These are phyloP conservation scores for Chamaea fasciata DNA, from an alignment of 2,113 vertebrate species.

Conservation along the genomic window DNA sequence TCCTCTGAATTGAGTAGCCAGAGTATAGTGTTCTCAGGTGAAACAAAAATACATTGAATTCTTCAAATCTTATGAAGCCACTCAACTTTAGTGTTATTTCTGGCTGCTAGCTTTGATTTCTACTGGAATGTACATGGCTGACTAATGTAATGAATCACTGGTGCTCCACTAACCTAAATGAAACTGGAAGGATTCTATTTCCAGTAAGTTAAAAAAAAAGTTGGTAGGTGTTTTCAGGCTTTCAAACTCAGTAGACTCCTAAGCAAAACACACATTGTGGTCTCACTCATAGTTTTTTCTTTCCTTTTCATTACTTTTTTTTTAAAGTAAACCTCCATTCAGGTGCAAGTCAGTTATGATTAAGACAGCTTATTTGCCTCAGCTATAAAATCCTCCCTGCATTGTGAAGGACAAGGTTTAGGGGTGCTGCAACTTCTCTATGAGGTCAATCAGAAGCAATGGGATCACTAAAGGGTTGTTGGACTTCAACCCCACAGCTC, in stretches of 20 bases:
- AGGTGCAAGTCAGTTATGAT: neutral
- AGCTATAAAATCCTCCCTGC: neutral
- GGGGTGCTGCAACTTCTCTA: neutral
- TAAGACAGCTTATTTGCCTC: neutral
- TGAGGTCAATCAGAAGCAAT: neutral
- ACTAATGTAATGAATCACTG: conserved; percentile 2
- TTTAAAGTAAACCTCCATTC: neutral
- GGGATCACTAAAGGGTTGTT: neutral
- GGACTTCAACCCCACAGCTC: neutral
- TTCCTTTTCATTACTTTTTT: neutral
- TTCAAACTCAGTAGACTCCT: neutral
- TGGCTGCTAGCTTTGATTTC: neutral
- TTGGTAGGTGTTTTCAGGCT: neutral
- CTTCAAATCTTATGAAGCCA: neutral
- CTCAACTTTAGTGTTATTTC: neutral
- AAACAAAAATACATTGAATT: neutral
- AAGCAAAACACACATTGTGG: neutral
- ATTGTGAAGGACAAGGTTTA: neutral
- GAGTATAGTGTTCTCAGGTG: neutral
- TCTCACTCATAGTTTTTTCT: neutral
- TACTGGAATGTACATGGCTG: neutral
- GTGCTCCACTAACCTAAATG: conserved; percentile 21
- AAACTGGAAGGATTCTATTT: neutral
- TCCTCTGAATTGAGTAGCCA: neutral
- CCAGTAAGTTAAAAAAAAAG: neutral